Evolutionary conservation across 2,888 invertebrate species (phyloP), one percentile per base, ranked within the genome.

Genomic region (Heliconius cydno): DNA sequence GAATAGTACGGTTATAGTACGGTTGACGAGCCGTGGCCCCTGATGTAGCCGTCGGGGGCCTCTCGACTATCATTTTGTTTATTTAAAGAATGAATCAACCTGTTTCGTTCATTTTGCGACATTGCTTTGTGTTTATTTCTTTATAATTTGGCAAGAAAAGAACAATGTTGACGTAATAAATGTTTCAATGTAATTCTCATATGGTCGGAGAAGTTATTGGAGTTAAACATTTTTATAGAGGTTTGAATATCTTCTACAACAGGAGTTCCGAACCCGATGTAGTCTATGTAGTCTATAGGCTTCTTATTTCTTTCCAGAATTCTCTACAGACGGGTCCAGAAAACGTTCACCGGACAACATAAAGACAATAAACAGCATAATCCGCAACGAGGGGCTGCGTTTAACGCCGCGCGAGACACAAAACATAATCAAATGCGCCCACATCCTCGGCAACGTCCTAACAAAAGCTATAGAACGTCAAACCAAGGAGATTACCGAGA

Each of bases 351-450:
- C 94, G 0, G 92, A 92, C 25, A 87, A 90, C 83, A 79, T 89
- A 0, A 88, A 87, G 19, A 87, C 90, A 2, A 85, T 94, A 6
- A 91, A 90, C 84, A 87, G 88, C 78, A 89, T 93, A 6, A 91
- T 94, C 4, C 83, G 91, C 0, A 89, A 89, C 67, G 94, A 93
- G 78, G 95, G 94, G 0, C 82, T 95, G 0, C 91, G 90, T 22
- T 83, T 95, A 1, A 92, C 94, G 0, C 91, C 94, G 0, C 84
- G 92, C 1, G 95, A 94, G 73, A 93, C 95, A 0, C 94, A 93
- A 76, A 92, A 90, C 81, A 91, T 94, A 0, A 92, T 94, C 6
- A 93, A 94, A 86, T 94, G 94, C 84, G 92, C 94, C 0, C 95
- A 94, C 72, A 88, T 94, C 2, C 85, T 95, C 0, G 92, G 93